These are phyloP conservation scores for Hemibagrus guttatus DNA, from an alignment of 2,797 vertebrate species.

Conservation along the genomic window DNA sequence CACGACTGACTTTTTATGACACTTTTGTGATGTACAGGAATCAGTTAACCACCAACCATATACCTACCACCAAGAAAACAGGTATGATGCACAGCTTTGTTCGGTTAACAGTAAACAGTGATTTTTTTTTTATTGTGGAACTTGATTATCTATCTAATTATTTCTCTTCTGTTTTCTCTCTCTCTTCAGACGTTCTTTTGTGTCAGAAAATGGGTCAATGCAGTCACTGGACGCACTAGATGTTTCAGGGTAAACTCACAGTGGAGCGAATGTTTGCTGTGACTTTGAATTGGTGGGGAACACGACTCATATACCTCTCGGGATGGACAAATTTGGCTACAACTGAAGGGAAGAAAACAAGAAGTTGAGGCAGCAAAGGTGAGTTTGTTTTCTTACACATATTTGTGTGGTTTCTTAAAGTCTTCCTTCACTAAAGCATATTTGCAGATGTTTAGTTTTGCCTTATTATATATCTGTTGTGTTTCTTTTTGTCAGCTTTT, in stretches of 20 bases:
- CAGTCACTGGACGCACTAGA: slow-evolving; percentile 78
- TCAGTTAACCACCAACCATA: slow-evolving; percentile 23
- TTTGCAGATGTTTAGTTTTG: no score
- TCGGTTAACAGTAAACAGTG: background rate
- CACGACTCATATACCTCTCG: slow-evolving; percentile 45
- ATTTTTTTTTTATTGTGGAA: background rate
- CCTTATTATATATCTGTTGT: background rate
- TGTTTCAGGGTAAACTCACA: slow-evolving; percentile 71
- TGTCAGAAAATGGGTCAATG: slow-evolving; percentile 55
- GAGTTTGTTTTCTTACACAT: background rate
- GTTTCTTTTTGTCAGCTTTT: slow-evolving; percentile 74
- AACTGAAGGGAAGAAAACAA: slow-evolving; percentile 70
- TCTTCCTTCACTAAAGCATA: background rate
- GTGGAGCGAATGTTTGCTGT: slow-evolving; percentile 82
- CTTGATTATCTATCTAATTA: background rate
- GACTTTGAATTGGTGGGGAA: slow-evolving; percentile 62
- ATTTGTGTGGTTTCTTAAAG: background rate
- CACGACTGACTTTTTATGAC: slow-evolving; percentile 1
- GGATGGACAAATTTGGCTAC: slow-evolving; percentile 80
- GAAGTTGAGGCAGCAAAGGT: slow-evolving; percentile 82
- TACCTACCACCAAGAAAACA: background rate
- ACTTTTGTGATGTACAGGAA: slow-evolving; percentile 57
- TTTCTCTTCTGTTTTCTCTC: slow-evolving; percentile 20
- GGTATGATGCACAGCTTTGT: slow-evolving; percentile 53
- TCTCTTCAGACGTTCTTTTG: slow-evolving; percentile 61